Conservation (phyloP, 2,888 invertebrate species). For the Agrotis clavis region DNA sequence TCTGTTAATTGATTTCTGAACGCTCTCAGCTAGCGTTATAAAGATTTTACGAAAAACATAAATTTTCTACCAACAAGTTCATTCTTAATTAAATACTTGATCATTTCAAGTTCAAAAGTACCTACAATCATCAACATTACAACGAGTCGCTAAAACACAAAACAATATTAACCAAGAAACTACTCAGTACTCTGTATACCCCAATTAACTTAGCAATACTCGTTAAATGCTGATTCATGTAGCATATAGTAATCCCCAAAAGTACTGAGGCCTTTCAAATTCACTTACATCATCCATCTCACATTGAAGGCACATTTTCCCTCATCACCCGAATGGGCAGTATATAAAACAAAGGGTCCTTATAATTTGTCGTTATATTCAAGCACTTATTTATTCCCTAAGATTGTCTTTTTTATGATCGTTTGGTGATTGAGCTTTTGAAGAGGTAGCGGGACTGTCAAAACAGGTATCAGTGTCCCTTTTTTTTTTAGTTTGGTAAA, state of each 20-base stretch:
- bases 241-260: slow-evolving; percentile 28
- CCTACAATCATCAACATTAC: background rate
- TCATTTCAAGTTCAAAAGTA: background rate
- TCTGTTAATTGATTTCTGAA: too few relatives aligned
- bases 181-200: background rate
- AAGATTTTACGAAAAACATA: too few relatives aligned
- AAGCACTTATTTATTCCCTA: background rate
- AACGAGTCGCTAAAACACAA: background rate
- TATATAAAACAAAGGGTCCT: background rate
- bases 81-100: too few relatives aligned
- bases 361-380: background rate
- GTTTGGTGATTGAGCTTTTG: background rate
- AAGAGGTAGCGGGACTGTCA: too few relatives aligned
- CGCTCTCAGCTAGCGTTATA: too few relatives aligned
- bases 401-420: background rate
- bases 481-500: too few relatives aligned
- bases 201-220: slow-evolving; percentile 25
- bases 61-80: too few relatives aligned
- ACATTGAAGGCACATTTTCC: slow-evolving; percentile 1
- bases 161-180: background rate
- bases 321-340: background rate
- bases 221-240: slow-evolving; percentile 25
- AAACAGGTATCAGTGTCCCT: too few relatives aligned
- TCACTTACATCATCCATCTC: slow-evolving; percentile 33
- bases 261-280: slow-evolving; percentile 26